Base-by-base conservation (phyloP, 2,888 invertebrate species). In the Trachelus stipa region DNA sequence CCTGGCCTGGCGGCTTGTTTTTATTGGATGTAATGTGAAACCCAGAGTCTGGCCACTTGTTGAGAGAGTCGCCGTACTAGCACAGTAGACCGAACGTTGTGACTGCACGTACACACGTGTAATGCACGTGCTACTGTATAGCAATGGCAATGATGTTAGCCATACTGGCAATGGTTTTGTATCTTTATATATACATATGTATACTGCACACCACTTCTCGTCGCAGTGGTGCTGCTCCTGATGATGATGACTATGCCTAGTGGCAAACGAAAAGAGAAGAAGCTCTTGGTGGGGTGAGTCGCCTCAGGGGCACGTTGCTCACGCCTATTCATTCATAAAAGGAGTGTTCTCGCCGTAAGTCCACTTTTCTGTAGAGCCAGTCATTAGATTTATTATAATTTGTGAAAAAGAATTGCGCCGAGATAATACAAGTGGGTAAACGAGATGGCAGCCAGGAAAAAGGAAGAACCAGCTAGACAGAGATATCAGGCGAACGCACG, bases 401-500 rank as follows among this genome's bases (percentile, higher is more conserved):
- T 12, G 23, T 9, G 33, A 31, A 73, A 73, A 31, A 31, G 56
- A n/a, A 56, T 3, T 6, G 4, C 23, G 23, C 33, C 12, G 6
- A 34, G 12, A 23, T 4, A 23, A 73, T 1, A 33, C 12, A 73
- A 35, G 73, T 33, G 71, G 12, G 15, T 12, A 1, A 23, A 31
- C 35, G 69, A 33, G 34, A 82, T 82, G 82, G 82, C 83, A 33
- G 78, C 82, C 23, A 80, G 80, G 69, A 82, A 76, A 35, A 80
- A 77, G 91, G 91, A 83, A 84, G 88, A 87, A 81, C 84, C 92
- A 78, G 84, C 92, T 82, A 94, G 94, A 86, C 95, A 96, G 87
- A 92, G 96, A 82, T 95, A 94, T 87, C 96, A 96, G 87, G 96
- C 96, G 1, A 97, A 97, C 88, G 97, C 97, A 1, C 93, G 96